phyloP scores from a whole-genome alignment of 2,888 invertebrate species.

The Archaeoteleia sp. region DNA sequence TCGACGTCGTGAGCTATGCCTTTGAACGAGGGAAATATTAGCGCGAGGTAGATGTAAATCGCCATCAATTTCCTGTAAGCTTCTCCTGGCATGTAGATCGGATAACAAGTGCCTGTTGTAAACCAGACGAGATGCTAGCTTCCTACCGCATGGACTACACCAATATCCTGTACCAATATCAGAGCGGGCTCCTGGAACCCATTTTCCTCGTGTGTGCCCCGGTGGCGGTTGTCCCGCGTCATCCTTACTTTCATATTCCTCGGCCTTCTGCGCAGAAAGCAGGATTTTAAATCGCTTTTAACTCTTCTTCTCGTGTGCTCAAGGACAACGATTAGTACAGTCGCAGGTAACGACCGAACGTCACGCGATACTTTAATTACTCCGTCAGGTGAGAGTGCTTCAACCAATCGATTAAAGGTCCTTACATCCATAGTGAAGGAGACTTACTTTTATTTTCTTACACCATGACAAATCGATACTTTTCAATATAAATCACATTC shows the following conservation, averaged over 20 bases:
- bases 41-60: slow-evolving; percentile 51
- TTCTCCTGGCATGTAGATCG: slow-evolving; percentile 79
- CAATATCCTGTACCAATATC: slow-evolving; percentile 80
- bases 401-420: neutral
- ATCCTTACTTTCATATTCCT: slow-evolving; percentile 62
- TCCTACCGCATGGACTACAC: slow-evolving; percentile 88
- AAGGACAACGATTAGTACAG: slow-evolving; percentile 38
- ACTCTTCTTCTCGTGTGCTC: slow-evolving; percentile 7
- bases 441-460: neutral
- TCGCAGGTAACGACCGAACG: slow-evolving; percentile 23
- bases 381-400: slow-evolving; percentile 1
- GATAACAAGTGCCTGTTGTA: slow-evolving; percentile 87
- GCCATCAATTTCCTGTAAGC: slow-evolving; percentile 79
- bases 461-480: neutral
- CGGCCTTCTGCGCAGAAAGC: slow-evolving; percentile 57
- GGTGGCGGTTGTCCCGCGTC: slow-evolving; percentile 77
- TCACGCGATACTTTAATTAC: slow-evolving; percentile 37
- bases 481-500: neutral
- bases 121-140: slow-evolving; percentile 83
- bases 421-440: neutral
- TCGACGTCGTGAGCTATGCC: slow-evolving; percentile 36
- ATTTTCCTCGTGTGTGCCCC: slow-evolving; percentile 86
- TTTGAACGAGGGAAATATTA: slow-evolving; percentile 35
- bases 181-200: slow-evolving; percentile 82
- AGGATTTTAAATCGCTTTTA: slow-evolving; percentile 12